Conservation (phyloP, 2,113 vertebrate genomes). For the Sardina pilchardus region DNA sequence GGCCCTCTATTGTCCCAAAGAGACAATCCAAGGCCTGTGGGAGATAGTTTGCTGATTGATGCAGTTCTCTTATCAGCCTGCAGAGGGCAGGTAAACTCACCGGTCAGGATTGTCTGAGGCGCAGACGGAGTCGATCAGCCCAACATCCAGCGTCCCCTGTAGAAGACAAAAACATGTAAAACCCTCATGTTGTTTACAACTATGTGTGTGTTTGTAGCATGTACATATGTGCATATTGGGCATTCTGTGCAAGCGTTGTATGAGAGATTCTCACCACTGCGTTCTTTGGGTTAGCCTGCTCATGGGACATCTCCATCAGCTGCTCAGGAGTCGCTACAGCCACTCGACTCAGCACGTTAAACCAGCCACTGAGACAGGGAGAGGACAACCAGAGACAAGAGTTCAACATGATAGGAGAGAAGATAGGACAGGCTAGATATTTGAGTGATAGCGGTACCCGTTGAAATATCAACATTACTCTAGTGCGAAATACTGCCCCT, state of each 20-base stretch:
- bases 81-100: slow-evolving; percentile 59
- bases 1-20: background rate
- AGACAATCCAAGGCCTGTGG: background rate
- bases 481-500: no score
- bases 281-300: slow-evolving; percentile 93
- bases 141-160: slow-evolving; percentile 89
- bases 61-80: background rate
- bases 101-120: slow-evolving; percentile 92
- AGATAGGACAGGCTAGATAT: slow-evolving; percentile 46
- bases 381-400: background rate
- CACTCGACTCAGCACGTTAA: slow-evolving; percentile 86
- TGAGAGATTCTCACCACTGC: slow-evolving; percentile 80
- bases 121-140: slow-evolving; percentile 90
- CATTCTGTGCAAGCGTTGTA: background rate
- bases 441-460: background rate
- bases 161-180: slow-evolving; percentile 19
- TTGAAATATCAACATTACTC: no score
- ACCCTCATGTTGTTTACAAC: background rate
- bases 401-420: background rate
- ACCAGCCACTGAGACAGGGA: slow-evolving; percentile 78
- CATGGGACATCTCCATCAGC: slow-evolving; percentile 89
- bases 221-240: background rate
- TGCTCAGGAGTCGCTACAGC: slow-evolving; percentile 84
- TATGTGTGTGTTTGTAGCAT: background rate
- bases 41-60: background rate